These are phyloP conservation scores for Sebastes vulpes DNA, from an alignment of 2,797 vertebrate species.

Conservation along the genomic window DNA sequence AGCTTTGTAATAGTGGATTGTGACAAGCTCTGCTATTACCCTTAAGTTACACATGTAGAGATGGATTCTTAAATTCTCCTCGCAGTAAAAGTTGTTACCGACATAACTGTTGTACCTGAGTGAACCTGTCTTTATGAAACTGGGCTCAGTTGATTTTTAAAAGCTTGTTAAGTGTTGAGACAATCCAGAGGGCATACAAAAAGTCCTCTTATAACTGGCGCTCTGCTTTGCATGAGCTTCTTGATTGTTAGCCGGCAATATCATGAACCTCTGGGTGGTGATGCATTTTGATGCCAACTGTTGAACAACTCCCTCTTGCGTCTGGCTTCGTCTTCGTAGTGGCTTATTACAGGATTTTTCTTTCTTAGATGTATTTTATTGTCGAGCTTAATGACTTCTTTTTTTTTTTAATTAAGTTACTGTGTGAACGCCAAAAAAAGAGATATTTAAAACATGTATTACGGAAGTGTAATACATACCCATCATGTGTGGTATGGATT, in stretches of 20 bases:
- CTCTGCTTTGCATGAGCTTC: slow-evolving; percentile 21
- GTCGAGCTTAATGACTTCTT: neutral
- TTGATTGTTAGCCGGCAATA: neutral
- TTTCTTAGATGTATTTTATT: neutral
- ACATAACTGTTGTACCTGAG: neutral
- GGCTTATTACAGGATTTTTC: neutral
- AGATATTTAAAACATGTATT: neutral
- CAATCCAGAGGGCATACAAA: neutral
- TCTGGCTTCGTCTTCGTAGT: neutral
- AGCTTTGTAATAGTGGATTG: neutral
- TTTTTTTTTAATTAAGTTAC: neutral
- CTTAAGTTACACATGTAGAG: neutral
- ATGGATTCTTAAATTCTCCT: neutral
- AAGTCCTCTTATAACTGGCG: neutral
- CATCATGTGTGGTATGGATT: neutral
- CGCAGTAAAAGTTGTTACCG: neutral
- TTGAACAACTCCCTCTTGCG: neutral
- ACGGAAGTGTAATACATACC: neutral
- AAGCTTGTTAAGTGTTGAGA: neutral
- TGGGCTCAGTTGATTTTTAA: neutral
- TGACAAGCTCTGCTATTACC: neutral
- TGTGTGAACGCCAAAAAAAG: neutral
- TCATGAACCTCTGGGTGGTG: neutral
- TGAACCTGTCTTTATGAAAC: neutral
- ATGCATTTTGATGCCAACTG: slow-evolving; percentile 8